phyloP scores from a whole-genome alignment of 2,113 vertebrate genomes.

The Lathamus discolor region DNA sequence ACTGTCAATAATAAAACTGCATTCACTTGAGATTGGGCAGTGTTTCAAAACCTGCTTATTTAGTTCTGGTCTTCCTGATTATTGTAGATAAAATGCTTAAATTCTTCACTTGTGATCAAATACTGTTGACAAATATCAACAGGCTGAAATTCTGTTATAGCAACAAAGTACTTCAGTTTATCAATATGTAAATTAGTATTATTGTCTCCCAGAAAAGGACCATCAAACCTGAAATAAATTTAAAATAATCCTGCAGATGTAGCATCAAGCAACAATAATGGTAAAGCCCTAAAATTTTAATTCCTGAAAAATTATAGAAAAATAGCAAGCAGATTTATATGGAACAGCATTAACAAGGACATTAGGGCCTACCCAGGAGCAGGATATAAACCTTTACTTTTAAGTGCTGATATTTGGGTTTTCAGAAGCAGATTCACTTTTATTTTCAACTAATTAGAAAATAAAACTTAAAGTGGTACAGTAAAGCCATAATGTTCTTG shows the following conservation, averaged over 20 bases:
- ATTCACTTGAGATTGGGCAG: neutral
- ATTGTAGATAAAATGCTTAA: neutral
- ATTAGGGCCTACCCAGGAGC: neutral
- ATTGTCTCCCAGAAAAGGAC: neutral
- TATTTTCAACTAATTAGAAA: neutral
- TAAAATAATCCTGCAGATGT: neutral
- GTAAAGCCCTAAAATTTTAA: neutral
- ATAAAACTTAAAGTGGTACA: neutral
- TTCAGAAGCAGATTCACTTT: neutral
- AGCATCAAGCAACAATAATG: neutral
- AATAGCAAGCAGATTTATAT: neutral
- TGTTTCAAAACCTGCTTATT: neutral
- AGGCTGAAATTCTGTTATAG: neutral
- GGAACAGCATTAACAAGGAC: neutral
- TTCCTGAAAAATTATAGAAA: neutral
- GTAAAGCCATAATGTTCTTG: neutral
- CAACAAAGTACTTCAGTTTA: neutral
- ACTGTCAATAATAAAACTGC: neutral
- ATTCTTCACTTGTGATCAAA: neutral
- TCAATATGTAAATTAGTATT: neutral
- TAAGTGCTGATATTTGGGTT: neutral
- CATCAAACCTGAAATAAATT: neutral
- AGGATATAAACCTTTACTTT: neutral
- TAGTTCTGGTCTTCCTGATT: neutral
- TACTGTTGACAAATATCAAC: neutral